Evolutionary conservation across 2,888 invertebrate species (phyloP).

Genomic region (Andrena praecox): DNA sequence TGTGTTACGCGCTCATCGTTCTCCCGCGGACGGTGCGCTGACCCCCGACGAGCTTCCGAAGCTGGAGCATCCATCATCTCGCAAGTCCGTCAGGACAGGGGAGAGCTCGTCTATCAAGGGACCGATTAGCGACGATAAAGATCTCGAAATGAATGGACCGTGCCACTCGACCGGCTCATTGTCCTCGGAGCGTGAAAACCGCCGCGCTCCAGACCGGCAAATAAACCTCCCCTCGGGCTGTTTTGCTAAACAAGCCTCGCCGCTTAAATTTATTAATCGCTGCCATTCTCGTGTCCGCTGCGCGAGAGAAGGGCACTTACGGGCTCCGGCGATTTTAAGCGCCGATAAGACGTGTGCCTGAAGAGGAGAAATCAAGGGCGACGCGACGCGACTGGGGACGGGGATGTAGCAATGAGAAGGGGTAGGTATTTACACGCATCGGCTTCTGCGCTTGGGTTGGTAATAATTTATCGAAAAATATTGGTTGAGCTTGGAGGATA

Average conservation of each 20-base stretch:
- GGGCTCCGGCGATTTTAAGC: neutral
- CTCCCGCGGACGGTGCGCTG: slow-evolving; percentile 54
- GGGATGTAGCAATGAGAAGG: neutral
- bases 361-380: neutral
- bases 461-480: too few species aligned
- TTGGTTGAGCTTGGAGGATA: too few species aligned
- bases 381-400: neutral
- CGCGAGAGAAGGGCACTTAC: neutral
- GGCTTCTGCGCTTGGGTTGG: too few species aligned
- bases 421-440: too few species aligned
- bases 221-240: slow-evolving; percentile 5
- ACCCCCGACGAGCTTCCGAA: slow-evolving; percentile 55
- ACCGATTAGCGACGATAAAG: slow-evolving; percentile 75
- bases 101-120: slow-evolving; percentile 68
- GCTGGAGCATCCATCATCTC: slow-evolving; percentile 68
- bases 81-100: slow-evolving; percentile 61
- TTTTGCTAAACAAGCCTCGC: slow-evolving; percentile 27
- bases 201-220: slow-evolving; percentile 12
- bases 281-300: neutral
- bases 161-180: slow-evolving; percentile 62
- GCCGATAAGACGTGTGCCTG: neutral
- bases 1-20: slow-evolving; percentile 42
- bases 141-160: slow-evolving; percentile 72
- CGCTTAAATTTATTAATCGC: slow-evolving; percentile 49
- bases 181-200: slow-evolving; percentile 52